These are phyloP conservation scores for Paguma larvata DNA, from an alignment of 2,797 vertebrate species.

Conservation along the genomic window DNA sequence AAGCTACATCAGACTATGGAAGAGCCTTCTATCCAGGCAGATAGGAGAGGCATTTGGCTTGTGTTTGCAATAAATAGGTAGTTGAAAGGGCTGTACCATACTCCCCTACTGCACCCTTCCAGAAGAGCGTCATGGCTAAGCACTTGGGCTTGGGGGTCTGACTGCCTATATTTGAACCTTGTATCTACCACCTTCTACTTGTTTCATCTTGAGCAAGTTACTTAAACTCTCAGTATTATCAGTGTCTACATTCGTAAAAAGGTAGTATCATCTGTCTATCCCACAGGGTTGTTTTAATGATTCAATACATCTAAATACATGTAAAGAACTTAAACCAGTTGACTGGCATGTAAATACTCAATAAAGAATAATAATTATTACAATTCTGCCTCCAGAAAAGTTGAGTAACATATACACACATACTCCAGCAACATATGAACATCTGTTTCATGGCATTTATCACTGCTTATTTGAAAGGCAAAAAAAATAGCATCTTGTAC, in stretches of 20 bases:
- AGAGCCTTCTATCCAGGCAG: constrained; percentile 22
- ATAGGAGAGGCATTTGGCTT: constrained; percentile 33
- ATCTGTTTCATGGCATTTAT: constrained; percentile 57
- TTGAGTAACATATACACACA: background rate
- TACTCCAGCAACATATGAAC: constrained; percentile 42
- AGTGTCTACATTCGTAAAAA: constrained; percentile 26
- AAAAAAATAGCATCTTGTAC: constrained; percentile 43
- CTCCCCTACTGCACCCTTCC: background rate
- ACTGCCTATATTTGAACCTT: constrained; percentile 53
- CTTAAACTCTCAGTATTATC: background rate
- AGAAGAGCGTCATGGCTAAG: background rate
- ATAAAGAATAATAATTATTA: constrained; percentile 53
- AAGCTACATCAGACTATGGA: background rate
- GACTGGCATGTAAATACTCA: constrained; percentile 34
- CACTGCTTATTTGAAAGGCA: constrained; percentile 40
- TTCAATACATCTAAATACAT: constrained; percentile 46
- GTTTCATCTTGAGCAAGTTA: background rate
- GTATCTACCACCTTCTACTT: constrained; percentile 34
- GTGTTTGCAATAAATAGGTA: background rate
- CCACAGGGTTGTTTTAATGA: background rate
- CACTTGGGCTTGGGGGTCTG: background rate
- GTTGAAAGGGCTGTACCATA: background rate
- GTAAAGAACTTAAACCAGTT: constrained; percentile 51
- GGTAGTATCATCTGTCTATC: constrained; percentile 21
- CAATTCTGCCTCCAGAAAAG: constrained; percentile 55